Base-by-base conservation (phyloP, 2,888 invertebrate genomes). In the Brachycybe producta region DNA sequence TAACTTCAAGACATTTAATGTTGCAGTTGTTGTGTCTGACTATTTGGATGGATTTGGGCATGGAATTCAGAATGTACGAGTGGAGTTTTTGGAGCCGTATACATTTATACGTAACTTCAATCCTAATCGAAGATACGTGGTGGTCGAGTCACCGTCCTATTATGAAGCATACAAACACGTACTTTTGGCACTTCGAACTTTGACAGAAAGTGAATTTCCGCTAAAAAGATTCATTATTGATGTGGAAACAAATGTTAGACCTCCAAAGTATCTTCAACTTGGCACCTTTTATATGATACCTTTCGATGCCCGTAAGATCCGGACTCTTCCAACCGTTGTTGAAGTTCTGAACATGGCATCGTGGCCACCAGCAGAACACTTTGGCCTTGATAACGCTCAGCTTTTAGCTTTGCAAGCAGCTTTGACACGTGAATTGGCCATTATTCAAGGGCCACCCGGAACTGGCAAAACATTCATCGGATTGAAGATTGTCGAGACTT, bases 381-480 rank as follows among this genome's bases (percentile, higher is more conserved):
- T 59, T 39, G 66, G 67, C 30, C 66, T 86, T 2, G 82, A 86
- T 63, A 62, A 68, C 5, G 76, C 78, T 1, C 87, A 88, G 66
- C 65, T 72, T 53, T 62, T 65, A 32, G 86, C 87, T 0, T 78
- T 77, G 59, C 71, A 74, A 57, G 72, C 76, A 28, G 82, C 84
- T 0, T 61, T 88, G 2, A 78, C 76, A 0, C 71, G 75, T 60
- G 80, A 85, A 66, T 77, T 87, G 56, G 76, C 77, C 0, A 73
- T 86, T 0, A 82, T 87, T 54, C 87, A 87, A 71, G 88, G 74
- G 3, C 74, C 74, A 2, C 74, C 74, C 0, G 88, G 88, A 2
- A 87, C 87, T 0, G 88, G 87, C 0, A 88, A 87, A 71, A 86
- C 87, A 0, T 82, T 74, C 63, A 65, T 87, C 53, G 86, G 86